phyloP scores from a whole-genome alignment of 2,888 invertebrate genomes.

The Eupelmus urozonus region DNA sequence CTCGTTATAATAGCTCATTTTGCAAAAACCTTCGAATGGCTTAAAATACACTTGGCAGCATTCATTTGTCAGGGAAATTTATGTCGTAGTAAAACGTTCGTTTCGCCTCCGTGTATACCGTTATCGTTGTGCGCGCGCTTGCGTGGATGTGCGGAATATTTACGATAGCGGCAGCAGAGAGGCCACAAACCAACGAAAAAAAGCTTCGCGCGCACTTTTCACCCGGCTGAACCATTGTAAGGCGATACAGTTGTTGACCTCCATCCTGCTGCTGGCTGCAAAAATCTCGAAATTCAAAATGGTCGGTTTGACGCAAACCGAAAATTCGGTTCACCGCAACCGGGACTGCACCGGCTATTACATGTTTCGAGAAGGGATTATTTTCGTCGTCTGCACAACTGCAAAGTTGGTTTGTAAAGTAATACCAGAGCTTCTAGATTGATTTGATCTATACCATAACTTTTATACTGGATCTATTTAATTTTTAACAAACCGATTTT shows the following conservation, averaged over 20 bases:
- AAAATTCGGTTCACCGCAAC: constrained; percentile 29
- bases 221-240: background rate
- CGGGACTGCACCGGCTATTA: background rate
- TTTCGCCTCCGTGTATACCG: constrained; percentile 6
- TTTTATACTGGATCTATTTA: too few species aligned
- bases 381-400: background rate
- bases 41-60: constrained; percentile 18
- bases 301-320: background rate
- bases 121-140: background rate
- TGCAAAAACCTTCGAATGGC: background rate
- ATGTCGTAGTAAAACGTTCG: constrained; percentile 13
- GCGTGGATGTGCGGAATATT: constrained; percentile 10
- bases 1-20: background rate
- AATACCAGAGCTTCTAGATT: too few species aligned
- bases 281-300: background rate
- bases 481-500: too few species aligned
- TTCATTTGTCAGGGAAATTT: constrained; percentile 20
- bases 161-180: constrained; percentile 2
- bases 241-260: constrained; percentile 10
- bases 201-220: background rate
- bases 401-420: background rate
- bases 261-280: background rate
- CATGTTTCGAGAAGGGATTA: background rate
- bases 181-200: background rate
- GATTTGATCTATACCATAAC: too few species aligned